These are phyloP conservation scores for Drosophila setifemur DNA, from an alignment of 1,140 invertebrate genomes.

Conservation along the genomic window DNA sequence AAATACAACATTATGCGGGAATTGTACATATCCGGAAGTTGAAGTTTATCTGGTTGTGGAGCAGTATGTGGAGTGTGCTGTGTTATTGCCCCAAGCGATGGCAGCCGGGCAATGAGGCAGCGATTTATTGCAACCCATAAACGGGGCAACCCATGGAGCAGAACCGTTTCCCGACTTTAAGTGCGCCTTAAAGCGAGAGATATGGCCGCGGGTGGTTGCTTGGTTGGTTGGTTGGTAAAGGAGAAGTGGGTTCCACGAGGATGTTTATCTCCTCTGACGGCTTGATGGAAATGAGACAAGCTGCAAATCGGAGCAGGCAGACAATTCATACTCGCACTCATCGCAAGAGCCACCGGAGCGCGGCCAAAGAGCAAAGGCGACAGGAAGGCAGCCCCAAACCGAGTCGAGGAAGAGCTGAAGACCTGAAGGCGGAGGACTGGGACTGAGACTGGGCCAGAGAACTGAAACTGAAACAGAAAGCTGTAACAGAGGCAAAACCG, in stretches of 20 bases:
- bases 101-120: constrained; percentile 20
- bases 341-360: constrained; percentile 6
- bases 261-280: neutral
- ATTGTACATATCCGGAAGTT: neutral
- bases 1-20: neutral
- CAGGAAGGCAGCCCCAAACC: constrained; percentile 12
- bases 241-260: neutral
- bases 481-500: constrained; percentile 1
- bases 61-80: neutral
- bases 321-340: constrained; percentile 28
- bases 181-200: constrained; percentile 8
- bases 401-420: constrained; percentile 5
- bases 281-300: constrained; percentile 45
- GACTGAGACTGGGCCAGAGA: constrained; percentile 11
- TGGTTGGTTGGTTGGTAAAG: too few species aligned
- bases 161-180: constrained; percentile 6
- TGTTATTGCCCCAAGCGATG: constrained; percentile 1
- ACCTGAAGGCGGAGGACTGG: too few species aligned
- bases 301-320: constrained; percentile 28
- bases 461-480: neutral
- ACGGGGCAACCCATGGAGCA: constrained; percentile 1
- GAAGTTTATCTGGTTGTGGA: too few species aligned
- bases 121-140: constrained; percentile 29
- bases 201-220: neutral
- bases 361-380: neutral